phyloP scores from a whole-genome alignment of 2,888 invertebrate genomes.

The Shargacucullia verbasci region DNA sequence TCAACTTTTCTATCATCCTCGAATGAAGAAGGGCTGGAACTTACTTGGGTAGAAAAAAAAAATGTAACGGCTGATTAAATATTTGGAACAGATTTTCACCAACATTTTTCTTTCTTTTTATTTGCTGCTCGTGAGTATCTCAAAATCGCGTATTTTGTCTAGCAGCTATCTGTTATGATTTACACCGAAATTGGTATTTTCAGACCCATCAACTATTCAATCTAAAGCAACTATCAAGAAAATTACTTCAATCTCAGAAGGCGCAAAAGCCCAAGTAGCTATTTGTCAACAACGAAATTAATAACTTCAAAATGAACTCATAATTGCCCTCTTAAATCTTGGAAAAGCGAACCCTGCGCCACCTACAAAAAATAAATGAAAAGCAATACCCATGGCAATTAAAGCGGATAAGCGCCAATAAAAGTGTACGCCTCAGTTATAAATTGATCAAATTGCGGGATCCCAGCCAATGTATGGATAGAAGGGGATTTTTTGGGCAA shows the following conservation, averaged over 20 bases:
- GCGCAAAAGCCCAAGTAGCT: not conserved
- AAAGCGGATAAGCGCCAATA: conserved; percentile 81
- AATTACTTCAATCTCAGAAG: not conserved
- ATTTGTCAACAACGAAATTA: conserved; percentile 12
- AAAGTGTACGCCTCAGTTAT: conserved; percentile 78
- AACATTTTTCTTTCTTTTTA: not conserved
- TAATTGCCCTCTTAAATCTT: conserved; percentile 39
- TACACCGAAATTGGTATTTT: no score
- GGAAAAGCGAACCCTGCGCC: conserved; percentile 20
- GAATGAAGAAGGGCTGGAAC: no score
- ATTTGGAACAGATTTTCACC: no score
- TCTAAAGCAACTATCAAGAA: not conserved
- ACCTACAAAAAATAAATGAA: conserved; percentile 37
- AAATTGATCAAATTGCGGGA: conserved; percentile 82
- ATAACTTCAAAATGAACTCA: conserved; percentile 3
- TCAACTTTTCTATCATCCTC: no score
- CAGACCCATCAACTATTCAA: not conserved
- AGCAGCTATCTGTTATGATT: not conserved
- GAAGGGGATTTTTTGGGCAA: conserved; percentile 15
- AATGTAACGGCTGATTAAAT: no score
- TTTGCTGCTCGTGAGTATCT: no score
- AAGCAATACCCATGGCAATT: conserved; percentile 69
- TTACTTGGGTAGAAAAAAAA: no score
- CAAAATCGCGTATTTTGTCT: not conserved
- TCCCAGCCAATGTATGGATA: conserved; percentile 62